A percentile compares a stretch with the other conserved stretches of the same genome.
These are phyloP conservation scores for Bovichtus diacanthus DNA, from an alignment of 2,797 vertebrate genomes.

Conservation along the genomic window DNA sequence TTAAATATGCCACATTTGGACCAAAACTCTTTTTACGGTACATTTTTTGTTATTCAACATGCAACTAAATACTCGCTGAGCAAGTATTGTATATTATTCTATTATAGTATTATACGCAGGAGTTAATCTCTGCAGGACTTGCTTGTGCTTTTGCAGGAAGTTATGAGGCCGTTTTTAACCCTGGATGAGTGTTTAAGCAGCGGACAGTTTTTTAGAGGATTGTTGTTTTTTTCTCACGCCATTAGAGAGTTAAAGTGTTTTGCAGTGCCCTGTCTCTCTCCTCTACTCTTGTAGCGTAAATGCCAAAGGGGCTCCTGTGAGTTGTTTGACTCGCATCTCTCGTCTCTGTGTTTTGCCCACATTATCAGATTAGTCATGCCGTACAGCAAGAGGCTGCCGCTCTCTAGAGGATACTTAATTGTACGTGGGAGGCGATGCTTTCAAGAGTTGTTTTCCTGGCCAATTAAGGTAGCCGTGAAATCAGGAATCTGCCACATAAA, in stretches of 20 bases:
- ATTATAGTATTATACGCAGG: not conserved
- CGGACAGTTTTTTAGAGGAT: slow-evolving; percentile 5
- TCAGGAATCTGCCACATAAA: slow-evolving; percentile 64
- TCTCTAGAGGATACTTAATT: slow-evolving; percentile 79
- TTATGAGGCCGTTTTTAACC: slow-evolving; percentile 25
- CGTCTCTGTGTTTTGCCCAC: slow-evolving; percentile 79
- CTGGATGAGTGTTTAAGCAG: slow-evolving; percentile 27
- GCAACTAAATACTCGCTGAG: not conserved
- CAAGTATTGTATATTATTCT: not conserved
- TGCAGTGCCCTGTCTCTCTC: slow-evolving; percentile 38
- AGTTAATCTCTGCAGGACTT: not conserved
- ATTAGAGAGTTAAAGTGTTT: slow-evolving; percentile 40
- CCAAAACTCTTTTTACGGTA: not conserved
- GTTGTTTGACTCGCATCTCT: slow-evolving; percentile 69
- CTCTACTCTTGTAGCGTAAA: slow-evolving; percentile 56
- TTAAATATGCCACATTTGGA: not conserved
- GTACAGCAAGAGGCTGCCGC: slow-evolving; percentile 69
- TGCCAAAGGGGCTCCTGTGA: slow-evolving; percentile 72
- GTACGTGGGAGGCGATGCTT: slow-evolving; percentile 78
- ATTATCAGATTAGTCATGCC: slow-evolving; percentile 82
- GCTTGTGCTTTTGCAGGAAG: slow-evolving; percentile 14
- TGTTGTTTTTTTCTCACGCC: slow-evolving; percentile 24
- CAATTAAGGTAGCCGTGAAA: slow-evolving; percentile 74
- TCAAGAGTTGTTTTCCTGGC: slow-evolving; percentile 71
- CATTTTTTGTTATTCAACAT: not conserved